phyloP scores from a whole-genome alignment of 2,888 invertebrate species.

The Cantharis lateralis region DNA sequence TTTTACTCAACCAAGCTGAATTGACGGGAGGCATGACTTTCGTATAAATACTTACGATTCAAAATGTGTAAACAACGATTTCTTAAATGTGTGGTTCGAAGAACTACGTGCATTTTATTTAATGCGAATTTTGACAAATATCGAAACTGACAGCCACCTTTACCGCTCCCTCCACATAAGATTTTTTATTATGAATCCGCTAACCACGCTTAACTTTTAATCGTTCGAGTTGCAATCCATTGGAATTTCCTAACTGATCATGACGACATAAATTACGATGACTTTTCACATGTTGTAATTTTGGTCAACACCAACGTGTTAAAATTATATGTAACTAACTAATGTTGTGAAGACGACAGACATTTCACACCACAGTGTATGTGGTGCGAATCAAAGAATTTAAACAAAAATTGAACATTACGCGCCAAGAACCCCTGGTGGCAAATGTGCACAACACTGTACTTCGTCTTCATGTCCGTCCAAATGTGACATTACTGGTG shows the following conservation, averaged over 20 bases:
- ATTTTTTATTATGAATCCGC: neutral
- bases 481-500: neutral
- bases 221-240: neutral
- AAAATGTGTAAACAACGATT: conserved; percentile 41
- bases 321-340: neutral
- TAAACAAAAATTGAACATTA: neutral
- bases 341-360: neutral
- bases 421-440: neutral
- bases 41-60: conserved; percentile 40
- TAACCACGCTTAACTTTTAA: neutral
- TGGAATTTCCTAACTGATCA: neutral
- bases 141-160: conserved; percentile 15
- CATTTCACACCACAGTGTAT: too few relatives aligned
- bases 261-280: neutral
- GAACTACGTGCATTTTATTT: conserved; percentile 46
- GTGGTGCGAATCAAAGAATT: too few relatives aligned
- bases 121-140: conserved; percentile 24
- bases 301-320: neutral
- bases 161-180: neutral
- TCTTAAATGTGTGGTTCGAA: conserved; percentile 43
- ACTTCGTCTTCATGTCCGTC: too few relatives aligned
- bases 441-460: too few relatives aligned
- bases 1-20: neutral
- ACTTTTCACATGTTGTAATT: neutral
- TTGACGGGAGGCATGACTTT: neutral